Base-by-base conservation (phyloP, 2,888 invertebrate species). In the Megaustenia siamemsis region DNA sequence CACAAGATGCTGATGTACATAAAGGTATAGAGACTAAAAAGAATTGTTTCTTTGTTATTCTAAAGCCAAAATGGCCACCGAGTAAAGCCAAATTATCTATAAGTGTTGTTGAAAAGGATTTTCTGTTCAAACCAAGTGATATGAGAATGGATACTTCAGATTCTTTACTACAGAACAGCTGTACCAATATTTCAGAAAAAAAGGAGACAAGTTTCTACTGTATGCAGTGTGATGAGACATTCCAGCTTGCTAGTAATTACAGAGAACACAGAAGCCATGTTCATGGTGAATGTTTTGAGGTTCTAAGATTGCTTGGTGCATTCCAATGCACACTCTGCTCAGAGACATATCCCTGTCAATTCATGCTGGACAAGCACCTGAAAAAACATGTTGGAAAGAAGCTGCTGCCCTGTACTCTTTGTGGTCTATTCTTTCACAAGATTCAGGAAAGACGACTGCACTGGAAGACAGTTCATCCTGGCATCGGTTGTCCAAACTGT, bases 401-500 rank as follows among this genome's bases (percentile, higher is more conserved):
- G 32, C 69, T 80, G 18, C 80, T 84, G 2, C 84, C 84, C 10
- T 84, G 85, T 38, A 85, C 85, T 43, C 56, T 85, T 45, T 85
- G 85, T 60, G 81, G 81, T 38, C 56, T 85, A 0, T 49, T 53
- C 35, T 85, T 85, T 78, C 85, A 85, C 69, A 81, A 81, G n/a
- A 85, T 85, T 56, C 85, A 85, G 81, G 85, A 85, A 68, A 43
- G 85, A 28, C 78, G 85, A 21, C 40, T 75, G 56, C 85, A 85
- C 63, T 85, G 85, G 85, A 85, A 85, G 63, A 81, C 79, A 32
- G 75, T 69, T 68, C 85, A 85, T 40, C 85, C 85, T 69, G 85
- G 85, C 56, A 81, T 85, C 38, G 85, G 85, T 15, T 85, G 85
- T 45, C 85, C 85, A 0, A 85, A 85, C 69, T 85, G 85, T 85